phyloP scores from a whole-genome alignment of 2,113 vertebrate genomes.

The Pachyramphus minor region DNA sequence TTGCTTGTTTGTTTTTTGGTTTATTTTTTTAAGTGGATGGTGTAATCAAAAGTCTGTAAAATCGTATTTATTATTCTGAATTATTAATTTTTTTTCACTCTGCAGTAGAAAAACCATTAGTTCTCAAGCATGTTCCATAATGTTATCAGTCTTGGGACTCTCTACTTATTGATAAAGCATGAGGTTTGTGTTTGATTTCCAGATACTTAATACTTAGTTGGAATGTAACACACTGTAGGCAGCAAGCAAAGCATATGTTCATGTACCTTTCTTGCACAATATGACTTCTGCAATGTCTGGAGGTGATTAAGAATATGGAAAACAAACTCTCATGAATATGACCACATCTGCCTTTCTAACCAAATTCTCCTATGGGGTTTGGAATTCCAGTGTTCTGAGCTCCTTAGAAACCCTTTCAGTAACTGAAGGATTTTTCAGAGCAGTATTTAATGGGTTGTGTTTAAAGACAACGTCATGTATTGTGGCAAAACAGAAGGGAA shows the following conservation, averaged over 20 bases:
- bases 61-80: neutral
- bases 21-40: neutral
- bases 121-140: neutral
- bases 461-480: neutral
- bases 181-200: conserved; percentile 1
- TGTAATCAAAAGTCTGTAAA: neutral
- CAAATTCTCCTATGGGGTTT: conserved; percentile 16
- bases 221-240: neutral
- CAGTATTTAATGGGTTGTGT: neutral
- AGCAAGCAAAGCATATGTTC: conserved; percentile 7
- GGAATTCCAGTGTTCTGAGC: conserved; percentile 33
- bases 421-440: conserved; percentile 28
- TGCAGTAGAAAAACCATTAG: neutral
- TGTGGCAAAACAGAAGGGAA: neutral
- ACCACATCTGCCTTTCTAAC: conserved; percentile 27
- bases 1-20: neutral
- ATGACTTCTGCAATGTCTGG: neutral
- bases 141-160: neutral
- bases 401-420: conserved; percentile 29
- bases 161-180: neutral
- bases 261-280: neutral
- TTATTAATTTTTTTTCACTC: neutral
- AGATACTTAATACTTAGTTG: neutral
- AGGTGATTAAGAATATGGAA: conserved; percentile 37
- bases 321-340: conserved; percentile 38